These are phyloP conservation scores for Euzophera pinguis DNA, from an alignment of 2,888 invertebrate species.

Conservation along the genomic window DNA sequence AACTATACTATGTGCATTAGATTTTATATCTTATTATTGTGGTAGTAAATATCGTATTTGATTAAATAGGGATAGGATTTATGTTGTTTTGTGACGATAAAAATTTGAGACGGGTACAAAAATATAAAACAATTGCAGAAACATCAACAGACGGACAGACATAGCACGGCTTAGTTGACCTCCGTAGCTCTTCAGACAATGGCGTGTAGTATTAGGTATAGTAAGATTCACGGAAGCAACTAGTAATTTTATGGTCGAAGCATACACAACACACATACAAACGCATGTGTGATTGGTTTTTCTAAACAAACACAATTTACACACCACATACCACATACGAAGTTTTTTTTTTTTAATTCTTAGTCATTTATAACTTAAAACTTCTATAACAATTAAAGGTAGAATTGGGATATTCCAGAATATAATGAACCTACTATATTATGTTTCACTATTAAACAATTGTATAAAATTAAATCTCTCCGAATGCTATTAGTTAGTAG, in stretches of 20 bases:
- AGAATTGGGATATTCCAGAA: too few species aligned
- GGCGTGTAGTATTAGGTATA: slow-evolving; percentile 38
- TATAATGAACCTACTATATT: too few species aligned
- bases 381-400: too few species aligned
- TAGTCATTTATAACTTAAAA: too few species aligned
- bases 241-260: background rate
- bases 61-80: background rate
- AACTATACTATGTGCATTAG: slow-evolving; percentile 10
- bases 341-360: too few species aligned
- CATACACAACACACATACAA: background rate
- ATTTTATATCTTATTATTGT: slow-evolving; percentile 15
- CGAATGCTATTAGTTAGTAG: too few species aligned
- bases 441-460: too few species aligned
- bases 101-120: slow-evolving; percentile 41
- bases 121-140: slow-evolving; percentile 73
- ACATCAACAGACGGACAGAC: slow-evolving; percentile 50
- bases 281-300: too few species aligned
- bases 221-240: slow-evolving; percentile 24
- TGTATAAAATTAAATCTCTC: too few species aligned
- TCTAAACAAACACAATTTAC: too few species aligned
- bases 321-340: too few species aligned
- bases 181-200: slow-evolving; percentile 36
- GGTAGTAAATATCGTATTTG: background rate
- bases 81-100: slow-evolving; percentile 1
- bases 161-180: slow-evolving; percentile 50